These are phyloP conservation scores for Lophius americanus DNA, from an alignment of 2,797 vertebrate genomes.

Conservation along the genomic window DNA sequence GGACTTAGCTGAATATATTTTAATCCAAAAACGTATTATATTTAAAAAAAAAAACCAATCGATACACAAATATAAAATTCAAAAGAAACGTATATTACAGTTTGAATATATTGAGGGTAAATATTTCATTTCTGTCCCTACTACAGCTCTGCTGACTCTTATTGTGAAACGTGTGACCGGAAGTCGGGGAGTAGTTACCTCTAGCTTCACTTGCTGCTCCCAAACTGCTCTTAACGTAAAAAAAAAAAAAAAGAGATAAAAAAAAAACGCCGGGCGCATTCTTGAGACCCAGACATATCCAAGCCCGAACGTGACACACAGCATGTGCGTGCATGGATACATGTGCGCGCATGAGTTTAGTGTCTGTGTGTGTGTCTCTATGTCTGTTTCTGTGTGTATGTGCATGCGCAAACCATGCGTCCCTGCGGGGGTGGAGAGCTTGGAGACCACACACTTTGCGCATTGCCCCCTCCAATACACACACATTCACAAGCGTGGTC, in stretches of 20 bases:
- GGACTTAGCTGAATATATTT: no score
- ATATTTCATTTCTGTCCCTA: constrained; percentile 11
- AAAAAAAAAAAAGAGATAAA: constrained; percentile 56
- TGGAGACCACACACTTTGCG: constrained; percentile 80
- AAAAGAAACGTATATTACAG: no score
- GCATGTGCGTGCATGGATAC: neutral
- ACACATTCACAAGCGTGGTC: constrained; percentile 1
- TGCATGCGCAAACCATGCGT: constrained; percentile 52
- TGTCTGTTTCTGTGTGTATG: constrained; percentile 7
- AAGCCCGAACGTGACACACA: constrained; percentile 54
- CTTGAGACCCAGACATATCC: constrained; percentile 65
- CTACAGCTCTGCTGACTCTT: constrained; percentile 7
- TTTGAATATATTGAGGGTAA: neutral
- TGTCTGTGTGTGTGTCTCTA: constrained; percentile 1
- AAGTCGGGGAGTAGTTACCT: fast-evolving
- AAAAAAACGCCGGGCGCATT: constrained; percentile 68
- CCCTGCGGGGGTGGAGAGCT: constrained; percentile 73
- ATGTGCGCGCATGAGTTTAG: neutral
- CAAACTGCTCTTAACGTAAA: constrained; percentile 70
- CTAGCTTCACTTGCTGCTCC: constrained; percentile 27
- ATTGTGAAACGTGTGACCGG: constrained; percentile 43
- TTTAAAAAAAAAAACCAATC: no score
- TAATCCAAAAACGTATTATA: no score
- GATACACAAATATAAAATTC: no score
- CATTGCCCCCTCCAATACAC: constrained; percentile 47